Percentiles rank a stretch among this genome's conserved stretches.
Evolutionary conservation across 2,888 invertebrate species (phyloP).

Genomic region (Nomada goodeniana): DNA sequence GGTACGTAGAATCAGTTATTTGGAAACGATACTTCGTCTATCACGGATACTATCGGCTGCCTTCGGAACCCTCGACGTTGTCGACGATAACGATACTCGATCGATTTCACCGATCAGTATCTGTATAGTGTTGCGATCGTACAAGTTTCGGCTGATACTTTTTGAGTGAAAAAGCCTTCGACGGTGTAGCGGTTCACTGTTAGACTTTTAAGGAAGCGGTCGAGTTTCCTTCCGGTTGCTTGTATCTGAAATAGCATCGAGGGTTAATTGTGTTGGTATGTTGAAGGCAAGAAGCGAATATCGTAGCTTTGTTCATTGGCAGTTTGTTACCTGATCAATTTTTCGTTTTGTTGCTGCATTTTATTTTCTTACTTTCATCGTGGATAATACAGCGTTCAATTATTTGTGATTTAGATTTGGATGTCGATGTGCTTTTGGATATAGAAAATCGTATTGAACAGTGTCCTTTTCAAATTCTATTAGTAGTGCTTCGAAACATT

Average conservation of each 20-base stretch:
- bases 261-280: slow-evolving; percentile 19
- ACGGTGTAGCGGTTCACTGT: neutral
- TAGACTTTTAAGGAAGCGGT: slow-evolving; percentile 35
- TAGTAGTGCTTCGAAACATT: neutral
- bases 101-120: neutral
- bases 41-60: slow-evolving; percentile 43
- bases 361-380: neutral
- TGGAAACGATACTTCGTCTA: slow-evolving; percentile 37
- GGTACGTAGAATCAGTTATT: slow-evolving; percentile 79
- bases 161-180: neutral
- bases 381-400: neutral
- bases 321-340: neutral
- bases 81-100: neutral
- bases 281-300: neutral
- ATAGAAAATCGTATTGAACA: no score
- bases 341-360: neutral
- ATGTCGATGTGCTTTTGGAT: neutral
- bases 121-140: neutral
- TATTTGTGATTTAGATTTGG: neutral
- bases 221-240: slow-evolving; percentile 40
- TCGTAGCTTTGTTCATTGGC: neutral
- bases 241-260: slow-evolving; percentile 46
- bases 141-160: neutral
- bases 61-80: neutral
- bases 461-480: no score